Base-by-base conservation (phyloP, 1,140 invertebrate genomes). In the Calosoma granatense region DNA sequence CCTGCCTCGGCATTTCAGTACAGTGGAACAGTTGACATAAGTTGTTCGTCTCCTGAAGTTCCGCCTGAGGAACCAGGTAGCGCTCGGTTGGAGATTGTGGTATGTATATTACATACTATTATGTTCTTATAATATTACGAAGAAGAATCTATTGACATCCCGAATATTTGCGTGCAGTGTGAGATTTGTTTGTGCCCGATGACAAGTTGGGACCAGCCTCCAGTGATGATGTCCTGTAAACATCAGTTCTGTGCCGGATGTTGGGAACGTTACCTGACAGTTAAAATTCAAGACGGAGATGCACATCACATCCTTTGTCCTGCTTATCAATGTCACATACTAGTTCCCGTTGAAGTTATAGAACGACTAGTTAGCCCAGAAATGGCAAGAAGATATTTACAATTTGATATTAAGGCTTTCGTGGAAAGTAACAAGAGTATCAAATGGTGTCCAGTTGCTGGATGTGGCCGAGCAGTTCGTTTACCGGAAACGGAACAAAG, bases 321-420 rank as follows among this genome's bases (percentile, higher is more conserved):
- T 20, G 84, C 81, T 20, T 82, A 75, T 65, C 73, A 79, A 53
- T 87, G 85, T 65, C 76, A 77, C 56, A 78, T 80, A 59, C 66
- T 86, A n/a, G 84, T 86, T 20, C 82, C 84, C 39, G 78, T 83
- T 11, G 82, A 86, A 59, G 68, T 86, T 4, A 84, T 87, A 54
- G 84, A 87, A 67, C 77, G 76, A 57, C 70, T 84, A 51, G 82
- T 87, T 4, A 81, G 79, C 55, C 73, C 81, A 22, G 79, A 84
- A 56, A 82, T 85, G 73, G 81, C 83, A 30, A 70, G 80, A 26
- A 74, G 81, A 64, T 87, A 86, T 69, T 70, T 86, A 12, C 81
- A 86, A 66, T 86, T 86, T 71, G 85, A 87, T 70, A 86, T 87
- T 39, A 82, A 86, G 74, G 83, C 84, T 15, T 87, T 87, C 74